phyloP scores from a whole-genome alignment of 2,113 vertebrate genomes.

The Limanda limanda region DNA sequence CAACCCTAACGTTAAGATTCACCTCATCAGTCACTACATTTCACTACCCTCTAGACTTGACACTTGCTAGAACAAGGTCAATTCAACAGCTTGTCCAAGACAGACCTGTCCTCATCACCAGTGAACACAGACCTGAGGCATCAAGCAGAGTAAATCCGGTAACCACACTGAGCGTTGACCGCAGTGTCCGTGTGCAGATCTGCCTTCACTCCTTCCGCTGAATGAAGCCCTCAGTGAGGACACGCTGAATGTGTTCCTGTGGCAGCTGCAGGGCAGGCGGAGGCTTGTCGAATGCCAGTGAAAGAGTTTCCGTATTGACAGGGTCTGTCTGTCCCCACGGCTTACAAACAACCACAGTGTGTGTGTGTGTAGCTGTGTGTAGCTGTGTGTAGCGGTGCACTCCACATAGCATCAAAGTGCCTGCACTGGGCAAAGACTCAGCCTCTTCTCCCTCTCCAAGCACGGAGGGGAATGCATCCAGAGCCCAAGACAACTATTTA shows the following conservation, averaged over 20 bases:
- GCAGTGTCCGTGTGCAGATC: background rate
- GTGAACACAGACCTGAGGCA: slow-evolving; percentile 29
- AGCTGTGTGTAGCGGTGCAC: slow-evolving; percentile 21
- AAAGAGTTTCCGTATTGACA: slow-evolving; percentile 51
- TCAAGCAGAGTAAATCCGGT: slow-evolving; percentile 37
- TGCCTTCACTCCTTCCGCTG: slow-evolving; percentile 13
- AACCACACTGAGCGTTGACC: slow-evolving; percentile 20
- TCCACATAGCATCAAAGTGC: slow-evolving; percentile 9
- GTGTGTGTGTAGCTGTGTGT: slow-evolving; percentile 4
- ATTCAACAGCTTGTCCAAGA: slow-evolving; percentile 23
- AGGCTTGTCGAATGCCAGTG: slow-evolving; percentile 55
- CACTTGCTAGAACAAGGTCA: slow-evolving; percentile 21
- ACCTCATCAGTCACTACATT: background rate
- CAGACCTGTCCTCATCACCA: slow-evolving; percentile 24
- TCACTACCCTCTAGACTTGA: background rate
- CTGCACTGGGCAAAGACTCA: slow-evolving; percentile 6
- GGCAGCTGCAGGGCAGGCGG: slow-evolving; percentile 51
- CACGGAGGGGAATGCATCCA: background rate
- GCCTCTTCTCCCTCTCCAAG: background rate
- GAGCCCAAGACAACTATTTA: background rate
- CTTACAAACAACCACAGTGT: slow-evolving; percentile 40
- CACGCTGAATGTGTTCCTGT: slow-evolving; percentile 42
- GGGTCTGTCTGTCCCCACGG: slow-evolving; percentile 20
- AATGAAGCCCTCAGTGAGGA: slow-evolving; percentile 42
- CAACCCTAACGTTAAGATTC: background rate